Evolutionary conservation across 92 coral and sea anemone genomes (phyloP).

Genomic region (Bergia sp.): DNA sequence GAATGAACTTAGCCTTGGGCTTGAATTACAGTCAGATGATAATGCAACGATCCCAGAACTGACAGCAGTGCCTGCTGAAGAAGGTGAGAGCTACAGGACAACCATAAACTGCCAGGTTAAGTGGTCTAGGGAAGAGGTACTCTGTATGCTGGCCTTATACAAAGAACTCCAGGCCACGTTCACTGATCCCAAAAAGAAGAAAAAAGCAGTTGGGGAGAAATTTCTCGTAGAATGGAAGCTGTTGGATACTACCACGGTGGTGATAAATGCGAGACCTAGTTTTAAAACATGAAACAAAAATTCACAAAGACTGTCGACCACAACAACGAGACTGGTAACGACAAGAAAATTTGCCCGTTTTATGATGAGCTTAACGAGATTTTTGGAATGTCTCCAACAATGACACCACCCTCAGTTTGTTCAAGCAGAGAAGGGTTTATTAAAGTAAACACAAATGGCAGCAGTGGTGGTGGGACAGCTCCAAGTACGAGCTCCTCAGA

Average conservation of each 20-base stretch:
- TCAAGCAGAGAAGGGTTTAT: constrained; percentile 49
- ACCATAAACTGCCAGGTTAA: constrained; percentile 28
- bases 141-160: constrained; percentile 48
- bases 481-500: constrained; percentile 23
- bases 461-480: constrained; percentile 5
- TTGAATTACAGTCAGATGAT: not conserved
- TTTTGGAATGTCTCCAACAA: constrained; percentile 56
- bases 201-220: constrained; percentile 64
- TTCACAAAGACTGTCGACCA: constrained; percentile 58
- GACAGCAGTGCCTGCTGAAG: not conserved
- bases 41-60: not conserved
- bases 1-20: not conserved
- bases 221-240: constrained; percentile 49
- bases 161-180: constrained; percentile 49
- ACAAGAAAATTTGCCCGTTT: constrained; percentile 53
- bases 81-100: not conserved
- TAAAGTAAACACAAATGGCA: not conserved
- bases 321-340: constrained; percentile 60
- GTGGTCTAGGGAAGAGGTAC: constrained; percentile 60
- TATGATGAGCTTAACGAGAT: constrained; percentile 61
- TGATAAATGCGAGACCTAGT: constrained; percentile 14
- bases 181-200: constrained; percentile 53
- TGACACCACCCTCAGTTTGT: constrained; percentile 61
- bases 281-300: constrained; percentile 47
- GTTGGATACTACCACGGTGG: constrained; percentile 53